Evolutionary conservation across 2,797 vertebrate genomes (phyloP).

Genomic region (Rhynchonycteris naso): DNA sequence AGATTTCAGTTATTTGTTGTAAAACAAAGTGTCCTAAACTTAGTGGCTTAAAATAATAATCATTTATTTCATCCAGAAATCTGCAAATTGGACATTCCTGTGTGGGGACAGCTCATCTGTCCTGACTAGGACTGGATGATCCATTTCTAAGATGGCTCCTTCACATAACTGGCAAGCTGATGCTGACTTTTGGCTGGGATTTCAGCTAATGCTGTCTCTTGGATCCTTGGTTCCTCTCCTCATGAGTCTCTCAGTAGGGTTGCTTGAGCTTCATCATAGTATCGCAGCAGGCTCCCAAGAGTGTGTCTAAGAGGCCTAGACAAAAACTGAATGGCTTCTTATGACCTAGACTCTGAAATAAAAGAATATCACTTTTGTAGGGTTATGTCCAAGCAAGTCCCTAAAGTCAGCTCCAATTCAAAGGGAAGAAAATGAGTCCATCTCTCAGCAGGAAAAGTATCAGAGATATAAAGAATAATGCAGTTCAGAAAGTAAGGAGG

Average conservation of each 20-base stretch:
- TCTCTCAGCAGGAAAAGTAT: background rate
- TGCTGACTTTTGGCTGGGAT: background rate
- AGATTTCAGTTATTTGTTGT: background rate
- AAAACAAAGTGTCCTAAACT: background rate
- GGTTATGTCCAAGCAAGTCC: background rate
- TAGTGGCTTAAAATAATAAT: background rate
- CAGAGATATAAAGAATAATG: conserved; percentile 3
- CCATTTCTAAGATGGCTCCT: background rate
- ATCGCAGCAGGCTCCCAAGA: background rate
- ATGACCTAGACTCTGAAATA: background rate
- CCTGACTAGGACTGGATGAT: background rate
- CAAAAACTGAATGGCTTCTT: background rate
- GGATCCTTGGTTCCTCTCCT: background rate
- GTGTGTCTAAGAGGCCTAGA: background rate
- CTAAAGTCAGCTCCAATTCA: background rate
- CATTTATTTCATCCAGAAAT: background rate
- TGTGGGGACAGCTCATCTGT: background rate
- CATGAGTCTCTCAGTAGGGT: background rate
- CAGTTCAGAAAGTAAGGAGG: background rate
- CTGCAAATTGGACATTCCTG: background rate
- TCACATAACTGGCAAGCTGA: background rate
- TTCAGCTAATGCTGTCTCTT: background rate
- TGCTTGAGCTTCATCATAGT: background rate
- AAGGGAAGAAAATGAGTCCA: background rate
- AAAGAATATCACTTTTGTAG: background rate